These are phyloP conservation scores for Terrapene triunguis DNA, from an alignment of 2,113 vertebrate species.

Conservation along the genomic window DNA sequence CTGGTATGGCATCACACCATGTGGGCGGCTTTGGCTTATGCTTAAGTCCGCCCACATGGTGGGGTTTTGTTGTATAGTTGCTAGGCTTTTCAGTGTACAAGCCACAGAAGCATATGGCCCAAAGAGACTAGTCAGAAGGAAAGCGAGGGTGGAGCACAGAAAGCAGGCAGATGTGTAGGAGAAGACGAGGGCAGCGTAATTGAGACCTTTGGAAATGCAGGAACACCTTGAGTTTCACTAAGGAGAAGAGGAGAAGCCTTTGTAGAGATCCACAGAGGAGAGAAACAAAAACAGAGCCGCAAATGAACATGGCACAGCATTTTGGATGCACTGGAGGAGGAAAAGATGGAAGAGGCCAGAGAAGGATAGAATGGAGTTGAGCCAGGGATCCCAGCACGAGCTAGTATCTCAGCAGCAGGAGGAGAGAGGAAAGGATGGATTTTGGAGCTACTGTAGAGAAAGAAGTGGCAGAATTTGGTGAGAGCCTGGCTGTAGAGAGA, in stretches of 20 bases:
- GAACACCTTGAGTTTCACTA: background rate
- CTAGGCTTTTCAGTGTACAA: background rate
- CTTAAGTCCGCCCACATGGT: too few relatives aligned
- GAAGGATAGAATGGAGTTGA: background rate
- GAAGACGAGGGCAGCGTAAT: background rate
- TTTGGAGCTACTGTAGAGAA: background rate
- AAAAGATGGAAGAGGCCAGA: background rate
- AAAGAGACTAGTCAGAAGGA: background rate
- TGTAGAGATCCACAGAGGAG: background rate
- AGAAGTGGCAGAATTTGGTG: background rate
- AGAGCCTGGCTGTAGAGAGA: background rate
- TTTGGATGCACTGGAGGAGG: background rate
- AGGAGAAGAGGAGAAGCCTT: background rate
- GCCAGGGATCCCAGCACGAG: too few relatives aligned
- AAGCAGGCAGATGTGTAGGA: background rate
- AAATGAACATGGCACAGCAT: background rate
- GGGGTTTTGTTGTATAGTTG: background rate
- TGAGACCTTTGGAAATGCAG: background rate
- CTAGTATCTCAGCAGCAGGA: background rate
- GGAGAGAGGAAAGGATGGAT: rapidly evolving
- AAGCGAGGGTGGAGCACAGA: background rate
- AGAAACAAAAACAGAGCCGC: background rate
- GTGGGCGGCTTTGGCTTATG: background rate
- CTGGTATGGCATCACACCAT: background rate
- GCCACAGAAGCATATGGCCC: background rate